A percentile compares a stretch with the other conserved stretches of the same genome.
phyloP scores from a whole-genome alignment of 2,888 invertebrate genomes.

The Phlogophora meticulosa region DNA sequence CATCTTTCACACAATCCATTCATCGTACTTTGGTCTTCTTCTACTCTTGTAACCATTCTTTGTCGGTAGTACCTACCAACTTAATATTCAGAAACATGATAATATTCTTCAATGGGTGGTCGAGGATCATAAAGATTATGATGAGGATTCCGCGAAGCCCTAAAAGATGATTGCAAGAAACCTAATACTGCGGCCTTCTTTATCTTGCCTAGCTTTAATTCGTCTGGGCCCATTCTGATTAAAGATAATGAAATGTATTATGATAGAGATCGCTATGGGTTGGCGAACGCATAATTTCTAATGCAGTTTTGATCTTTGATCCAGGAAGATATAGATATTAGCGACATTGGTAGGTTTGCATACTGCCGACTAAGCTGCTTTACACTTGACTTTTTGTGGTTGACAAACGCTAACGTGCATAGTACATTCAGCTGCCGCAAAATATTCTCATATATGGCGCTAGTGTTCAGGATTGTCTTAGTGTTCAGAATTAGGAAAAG shows the following conservation, averaged over 20 bases:
- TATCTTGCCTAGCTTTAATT: constrained; percentile 32
- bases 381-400: not conserved
- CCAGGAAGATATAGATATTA: constrained; percentile 25
- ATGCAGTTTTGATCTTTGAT: constrained; percentile 22
- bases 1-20: no score
- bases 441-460: not conserved
- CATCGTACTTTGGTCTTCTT: no score
- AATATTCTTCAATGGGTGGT: constrained; percentile 13
- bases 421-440: not conserved
- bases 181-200: constrained; percentile 37
- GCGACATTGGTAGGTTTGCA: constrained; percentile 13
- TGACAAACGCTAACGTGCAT: no score
- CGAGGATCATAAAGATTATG: not conserved
- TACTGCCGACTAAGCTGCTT: not conserved
- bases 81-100: not conserved
- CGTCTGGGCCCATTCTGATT: constrained; percentile 25
- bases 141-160: constrained; percentile 21
- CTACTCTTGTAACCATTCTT: not conserved
- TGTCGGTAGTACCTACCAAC: not conserved
- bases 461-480: not conserved
- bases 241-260: constrained; percentile 44
- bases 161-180: constrained; percentile 35
- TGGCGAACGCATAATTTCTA: constrained; percentile 39
- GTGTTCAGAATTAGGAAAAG: no score
- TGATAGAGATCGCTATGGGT: constrained; percentile 20